Percentiles rank a stretch among this genome's conserved stretches.
Conservation (phyloP, 1,140 invertebrate genomes). For the Zophobas morio region DNA sequence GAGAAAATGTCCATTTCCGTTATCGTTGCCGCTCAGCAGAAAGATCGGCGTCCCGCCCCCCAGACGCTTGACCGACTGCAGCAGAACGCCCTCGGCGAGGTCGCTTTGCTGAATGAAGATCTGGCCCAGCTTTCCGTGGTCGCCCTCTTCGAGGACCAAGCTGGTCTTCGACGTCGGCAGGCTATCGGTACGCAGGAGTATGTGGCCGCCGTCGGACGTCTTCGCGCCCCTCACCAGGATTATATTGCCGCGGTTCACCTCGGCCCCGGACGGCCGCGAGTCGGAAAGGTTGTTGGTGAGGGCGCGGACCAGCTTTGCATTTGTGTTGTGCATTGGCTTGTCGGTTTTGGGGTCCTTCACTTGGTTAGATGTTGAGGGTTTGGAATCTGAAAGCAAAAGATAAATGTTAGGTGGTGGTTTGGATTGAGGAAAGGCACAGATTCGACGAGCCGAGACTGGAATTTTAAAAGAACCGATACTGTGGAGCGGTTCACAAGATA, state of each 20-base stretch:
- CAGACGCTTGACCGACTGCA: constrained; percentile 65
- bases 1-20: constrained; percentile 63
- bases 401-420: background rate
- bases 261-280: constrained; percentile 46
- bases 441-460: too few relatives aligned
- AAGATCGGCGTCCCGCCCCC: constrained; percentile 64
- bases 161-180: constrained; percentile 37
- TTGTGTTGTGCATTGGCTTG: constrained; percentile 59
- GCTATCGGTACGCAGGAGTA: constrained; percentile 61
- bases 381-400: constrained; percentile 50
- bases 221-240: constrained; percentile 64
- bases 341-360: constrained; percentile 48
- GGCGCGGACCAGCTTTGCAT: constrained; percentile 59
- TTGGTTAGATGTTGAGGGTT: constrained; percentile 44
- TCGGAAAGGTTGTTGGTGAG: constrained; percentile 51
- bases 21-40: constrained; percentile 63
- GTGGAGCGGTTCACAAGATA: too few relatives aligned
- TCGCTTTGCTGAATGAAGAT: constrained; percentile 65
- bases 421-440: too few relatives aligned
- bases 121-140: constrained; percentile 57
- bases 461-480: too few relatives aligned
- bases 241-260: constrained; percentile 64
- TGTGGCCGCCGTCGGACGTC: constrained; percentile 62
- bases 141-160: constrained; percentile 51
- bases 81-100: constrained; percentile 61